Evolutionary conservation across 2,888 invertebrate species (phyloP), one percentile per base, ranked within the genome.

Genomic region (Stomorhina lunata): DNA sequence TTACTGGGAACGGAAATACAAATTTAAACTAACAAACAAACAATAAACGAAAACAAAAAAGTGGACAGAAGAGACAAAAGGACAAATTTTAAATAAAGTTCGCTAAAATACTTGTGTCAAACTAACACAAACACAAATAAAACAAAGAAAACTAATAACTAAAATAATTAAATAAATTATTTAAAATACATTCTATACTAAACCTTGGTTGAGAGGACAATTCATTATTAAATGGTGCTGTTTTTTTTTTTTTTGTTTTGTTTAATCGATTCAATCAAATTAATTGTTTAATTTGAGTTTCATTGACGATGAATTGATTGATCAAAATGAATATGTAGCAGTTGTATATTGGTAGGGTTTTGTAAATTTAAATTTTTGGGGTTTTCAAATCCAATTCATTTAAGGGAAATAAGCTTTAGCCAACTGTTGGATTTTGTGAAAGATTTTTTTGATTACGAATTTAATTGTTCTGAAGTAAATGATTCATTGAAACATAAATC

Each of bases 121-220:
- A 68, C 59, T 59, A 61, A 43, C n/a, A 4, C 17, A 43, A 61
- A 53, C 61, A 77, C 43, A 69, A 77, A 61, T 50, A 25, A 63
- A 61, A 63, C 20, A 69, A 34, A 77, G 9, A 53, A n/a, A 63
- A 77, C 53, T 43, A 25, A 61, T 34, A 32, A 25, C 40, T 59
- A 20, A 66, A 68, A 37, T 45, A 50, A 48, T 50, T 68, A 4
- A 73, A 34, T 37, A 43, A 27, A 55, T 66, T 32, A 48, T 27
- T 29, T 32, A 63, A 81, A 55, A 55, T 68, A 78, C 55, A 55
- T 63, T 73, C 61, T 78, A 78, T 78, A 81, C 78, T 81, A 63
- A 78, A 81, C 77, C 78, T 81, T 80, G 76, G 65, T 59, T 57
- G 81, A n/a, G n/a, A 78, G 61, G 63, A 68, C 65, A 76, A 57